Conservation (phyloP, 2,113 vertebrate genomes). For the Xiphophorus hellerii region DNA sequence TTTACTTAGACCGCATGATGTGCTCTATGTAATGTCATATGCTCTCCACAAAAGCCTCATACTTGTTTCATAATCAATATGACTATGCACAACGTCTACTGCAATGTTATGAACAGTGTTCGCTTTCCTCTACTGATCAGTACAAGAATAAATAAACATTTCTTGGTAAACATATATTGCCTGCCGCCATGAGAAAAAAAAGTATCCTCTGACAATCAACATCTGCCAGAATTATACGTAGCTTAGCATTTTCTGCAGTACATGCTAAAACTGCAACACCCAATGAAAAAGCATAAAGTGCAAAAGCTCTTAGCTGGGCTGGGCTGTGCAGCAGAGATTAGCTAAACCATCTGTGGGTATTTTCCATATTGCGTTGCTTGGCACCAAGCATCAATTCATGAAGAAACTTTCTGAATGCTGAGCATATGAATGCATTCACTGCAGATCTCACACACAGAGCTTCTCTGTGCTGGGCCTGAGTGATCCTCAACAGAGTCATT, state of each 20-base stretch:
- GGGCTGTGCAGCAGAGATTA: constrained; percentile 36
- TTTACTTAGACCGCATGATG: constrained; percentile 45
- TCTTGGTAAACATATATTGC: neutral
- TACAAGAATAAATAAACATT: constrained; percentile 12
- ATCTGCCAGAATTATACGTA: neutral
- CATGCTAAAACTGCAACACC: constrained; percentile 16
- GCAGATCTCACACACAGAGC: constrained; percentile 62
- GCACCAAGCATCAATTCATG: constrained; percentile 46
- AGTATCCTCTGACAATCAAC: neutral
- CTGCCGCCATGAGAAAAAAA: constrained; percentile 4
- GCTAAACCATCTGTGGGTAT: constrained; percentile 47
- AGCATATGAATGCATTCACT: constrained; percentile 61
- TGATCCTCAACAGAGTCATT: constrained; percentile 62
- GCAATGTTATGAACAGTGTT: constrained; percentile 4
- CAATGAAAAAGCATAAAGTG: constrained; percentile 28
- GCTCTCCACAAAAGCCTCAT: constrained; percentile 28
- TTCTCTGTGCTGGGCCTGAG: constrained; percentile 57
- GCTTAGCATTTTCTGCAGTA: constrained; percentile 9
- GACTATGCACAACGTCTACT: constrained; percentile 8
- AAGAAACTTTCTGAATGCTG: constrained; percentile 68
- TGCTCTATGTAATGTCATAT: constrained; percentile 19
- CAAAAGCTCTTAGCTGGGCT: constrained; percentile 16
- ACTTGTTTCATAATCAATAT: constrained; percentile 12
- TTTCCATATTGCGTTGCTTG: constrained; percentile 46
- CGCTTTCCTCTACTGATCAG: constrained; percentile 1